These are phyloP conservation scores for Gadopsis marmoratus DNA, from an alignment of 2,797 vertebrate species.

Conservation along the genomic window DNA sequence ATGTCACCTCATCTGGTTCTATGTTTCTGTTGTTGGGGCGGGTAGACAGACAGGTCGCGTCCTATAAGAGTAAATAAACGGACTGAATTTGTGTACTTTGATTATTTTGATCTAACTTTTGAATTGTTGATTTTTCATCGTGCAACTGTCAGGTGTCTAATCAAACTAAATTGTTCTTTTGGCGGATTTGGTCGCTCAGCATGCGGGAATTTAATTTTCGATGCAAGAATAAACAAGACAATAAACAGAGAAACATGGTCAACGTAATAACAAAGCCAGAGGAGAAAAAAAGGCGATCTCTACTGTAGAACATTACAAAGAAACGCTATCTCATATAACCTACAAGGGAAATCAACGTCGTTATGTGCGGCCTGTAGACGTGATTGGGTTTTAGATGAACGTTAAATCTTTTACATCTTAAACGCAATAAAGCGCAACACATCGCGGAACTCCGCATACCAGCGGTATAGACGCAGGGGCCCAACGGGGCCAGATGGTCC, in stretches of 20 bases:
- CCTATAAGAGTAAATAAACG: neutral
- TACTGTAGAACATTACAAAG: neutral
- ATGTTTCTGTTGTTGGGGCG: slow-evolving; percentile 32
- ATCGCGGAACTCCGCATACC: slow-evolving; percentile 64
- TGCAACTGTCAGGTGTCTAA: neutral
- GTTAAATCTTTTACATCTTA: slow-evolving; percentile 35
- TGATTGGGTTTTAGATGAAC: slow-evolving; percentile 31
- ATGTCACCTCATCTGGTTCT: slow-evolving; percentile 41
- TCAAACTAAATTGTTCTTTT: neutral
- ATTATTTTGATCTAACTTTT: neutral
- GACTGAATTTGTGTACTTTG: neutral
- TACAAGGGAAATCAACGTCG: neutral
- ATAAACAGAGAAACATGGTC: neutral
- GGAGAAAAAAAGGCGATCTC: neutral
- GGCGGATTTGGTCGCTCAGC: accelerated
- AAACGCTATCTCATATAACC: accelerated
- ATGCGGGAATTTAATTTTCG: too few species aligned
- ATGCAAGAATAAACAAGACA: neutral
- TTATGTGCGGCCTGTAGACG: neutral
- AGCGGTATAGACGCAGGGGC: slow-evolving; percentile 41
- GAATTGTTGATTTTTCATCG: neutral
- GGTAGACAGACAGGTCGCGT: neutral
- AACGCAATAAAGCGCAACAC: slow-evolving; percentile 34
- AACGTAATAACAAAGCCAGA: neutral
- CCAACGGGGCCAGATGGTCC: slow-evolving; percentile 79